Evolutionary conservation across 2,888 invertebrate species (phyloP).

Genomic region (Leucophenga maculata): DNA sequence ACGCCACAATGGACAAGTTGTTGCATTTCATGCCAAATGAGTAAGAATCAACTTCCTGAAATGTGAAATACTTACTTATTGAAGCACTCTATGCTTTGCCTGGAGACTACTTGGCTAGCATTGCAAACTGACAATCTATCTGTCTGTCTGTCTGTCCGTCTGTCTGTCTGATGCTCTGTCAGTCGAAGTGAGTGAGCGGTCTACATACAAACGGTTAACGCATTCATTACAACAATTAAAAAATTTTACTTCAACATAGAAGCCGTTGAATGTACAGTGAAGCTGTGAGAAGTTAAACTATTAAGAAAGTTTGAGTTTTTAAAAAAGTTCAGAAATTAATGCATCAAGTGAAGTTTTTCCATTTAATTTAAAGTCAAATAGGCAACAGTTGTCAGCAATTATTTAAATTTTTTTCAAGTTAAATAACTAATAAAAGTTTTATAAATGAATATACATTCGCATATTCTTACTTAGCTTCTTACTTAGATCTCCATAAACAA

Average conservation of each 20-base stretch:
- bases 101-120: too few species aligned
- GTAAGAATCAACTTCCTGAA: conserved; percentile 9
- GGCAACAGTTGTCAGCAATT: too few species aligned
- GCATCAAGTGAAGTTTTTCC: too few species aligned
- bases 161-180: neutral
- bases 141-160: neutral
- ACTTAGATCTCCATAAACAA: too few species aligned
- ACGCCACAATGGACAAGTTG: conserved; percentile 20
- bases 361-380: too few species aligned
- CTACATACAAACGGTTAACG: neutral
- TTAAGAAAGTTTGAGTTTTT: too few species aligned
- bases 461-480: too few species aligned
- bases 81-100: too few species aligned
- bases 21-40: conserved; percentile 7
- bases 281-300: neutral
- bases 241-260: neutral
- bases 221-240: conserved; percentile 17
- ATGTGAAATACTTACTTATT: neutral
- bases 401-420: too few species aligned
- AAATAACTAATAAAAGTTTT: too few species aligned
- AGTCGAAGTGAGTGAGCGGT: conserved; percentile 4
- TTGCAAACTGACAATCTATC: neutral
- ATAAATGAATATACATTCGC: too few species aligned
- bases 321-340: too few species aligned
- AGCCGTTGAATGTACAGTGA: neutral